These are phyloP conservation scores for Atherinomorus stipes DNA, from an alignment of 2,113 vertebrate genomes.

Conservation along the genomic window DNA sequence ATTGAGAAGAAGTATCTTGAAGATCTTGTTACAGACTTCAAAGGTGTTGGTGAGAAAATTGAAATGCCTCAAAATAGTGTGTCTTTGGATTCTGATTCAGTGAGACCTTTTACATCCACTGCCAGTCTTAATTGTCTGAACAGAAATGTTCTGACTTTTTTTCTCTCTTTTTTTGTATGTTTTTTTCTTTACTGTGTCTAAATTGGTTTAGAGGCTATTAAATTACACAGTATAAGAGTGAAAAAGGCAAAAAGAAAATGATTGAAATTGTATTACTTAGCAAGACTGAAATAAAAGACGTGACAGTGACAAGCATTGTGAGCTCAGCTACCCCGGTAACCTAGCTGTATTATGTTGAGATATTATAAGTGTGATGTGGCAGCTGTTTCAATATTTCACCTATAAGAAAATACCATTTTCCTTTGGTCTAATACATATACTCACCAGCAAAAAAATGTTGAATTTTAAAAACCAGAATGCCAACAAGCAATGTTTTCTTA, in stretches of 20 bases:
- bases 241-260: slow-evolving; percentile 19
- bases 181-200: background rate
- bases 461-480: too few species aligned
- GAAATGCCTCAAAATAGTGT: background rate
- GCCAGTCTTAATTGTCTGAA: slow-evolving; percentile 5
- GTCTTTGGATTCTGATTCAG: background rate
- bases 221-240: slow-evolving; percentile 15
- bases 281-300: slow-evolving; percentile 6
- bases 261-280: slow-evolving; percentile 28
- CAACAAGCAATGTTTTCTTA: too few species aligned
- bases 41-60: slow-evolving; percentile 11
- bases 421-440: slow-evolving; percentile 23
- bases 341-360: slow-evolving; percentile 62
- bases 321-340: slow-evolving; percentile 34
- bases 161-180: slow-evolving; percentile 1
- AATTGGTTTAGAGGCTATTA: slow-evolving; percentile 11
- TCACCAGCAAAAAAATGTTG: slow-evolving; percentile 12
- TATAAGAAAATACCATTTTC: slow-evolving; percentile 53
- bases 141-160: slow-evolving; percentile 3
- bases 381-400: slow-evolving; percentile 41
- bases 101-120: slow-evolving; percentile 19
- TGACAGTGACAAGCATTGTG: slow-evolving; percentile 22
- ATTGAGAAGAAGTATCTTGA: too few species aligned
- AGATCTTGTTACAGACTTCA: background rate
- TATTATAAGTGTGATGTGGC: slow-evolving; percentile 42